Conservation (phyloP, 2,113 vertebrate genomes). For the Ia io region DNA sequence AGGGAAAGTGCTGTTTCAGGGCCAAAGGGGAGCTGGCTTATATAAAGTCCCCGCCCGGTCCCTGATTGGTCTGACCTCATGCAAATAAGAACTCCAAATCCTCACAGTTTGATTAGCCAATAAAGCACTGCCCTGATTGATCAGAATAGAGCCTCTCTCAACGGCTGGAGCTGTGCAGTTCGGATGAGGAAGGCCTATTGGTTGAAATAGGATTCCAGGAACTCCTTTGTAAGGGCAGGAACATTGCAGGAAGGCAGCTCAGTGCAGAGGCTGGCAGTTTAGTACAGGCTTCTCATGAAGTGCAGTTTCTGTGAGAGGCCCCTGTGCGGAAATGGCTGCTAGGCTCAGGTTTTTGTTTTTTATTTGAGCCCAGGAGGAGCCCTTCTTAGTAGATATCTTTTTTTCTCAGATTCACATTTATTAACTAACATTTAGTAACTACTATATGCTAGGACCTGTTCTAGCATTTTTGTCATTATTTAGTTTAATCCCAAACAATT, state of each 20-base stretch:
- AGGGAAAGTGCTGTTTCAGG: background rate
- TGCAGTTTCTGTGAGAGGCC: background rate
- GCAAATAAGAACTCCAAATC: background rate
- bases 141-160: background rate
- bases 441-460: background rate
- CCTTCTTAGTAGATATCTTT: background rate
- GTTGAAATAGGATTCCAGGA: background rate
- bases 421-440: background rate
- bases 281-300: background rate
- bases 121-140: background rate
- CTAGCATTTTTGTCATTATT: background rate
- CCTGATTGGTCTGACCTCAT: background rate
- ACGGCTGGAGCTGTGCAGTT: background rate
- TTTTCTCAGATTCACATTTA: background rate
- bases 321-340: background rate
- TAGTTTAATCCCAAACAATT: background rate
- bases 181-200: background rate
- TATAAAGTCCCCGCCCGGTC: background rate
- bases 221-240: background rate
- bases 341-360: background rate
- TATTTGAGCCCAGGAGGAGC: background rate
- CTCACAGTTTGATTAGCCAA: background rate
- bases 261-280: background rate
- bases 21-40: background rate
- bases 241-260: background rate